These are phyloP conservation scores for Matsumyia berberina DNA, from an alignment of 2,888 invertebrate genomes.

Conservation along the genomic window DNA sequence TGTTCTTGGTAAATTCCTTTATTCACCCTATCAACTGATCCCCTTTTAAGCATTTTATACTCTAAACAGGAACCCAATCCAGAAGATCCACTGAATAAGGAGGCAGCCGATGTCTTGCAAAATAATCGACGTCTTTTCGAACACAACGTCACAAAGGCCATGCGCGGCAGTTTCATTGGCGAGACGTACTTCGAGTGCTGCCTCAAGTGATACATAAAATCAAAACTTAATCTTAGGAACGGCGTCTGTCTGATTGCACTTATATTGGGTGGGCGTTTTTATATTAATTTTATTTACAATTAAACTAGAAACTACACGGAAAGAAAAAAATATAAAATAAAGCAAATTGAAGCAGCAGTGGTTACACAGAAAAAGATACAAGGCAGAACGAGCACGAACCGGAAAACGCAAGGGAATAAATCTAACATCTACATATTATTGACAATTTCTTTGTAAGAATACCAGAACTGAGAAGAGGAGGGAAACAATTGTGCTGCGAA, in stretches of 20 bases:
- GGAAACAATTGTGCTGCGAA: conserved; percentile 55
- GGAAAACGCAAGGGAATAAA: conserved; percentile 5
- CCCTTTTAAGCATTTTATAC: conserved; percentile 55
- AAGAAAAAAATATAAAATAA: conserved; percentile 41
- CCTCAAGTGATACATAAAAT: conserved; percentile 91
- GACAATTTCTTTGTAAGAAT: conserved; percentile 47
- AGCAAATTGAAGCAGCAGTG: conserved; percentile 39
- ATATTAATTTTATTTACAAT: conserved; percentile 83
- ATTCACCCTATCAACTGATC: not conserved
- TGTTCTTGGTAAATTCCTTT: conserved; percentile 90
- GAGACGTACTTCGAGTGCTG: conserved; percentile 97
- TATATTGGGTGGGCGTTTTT: conserved; percentile 82
- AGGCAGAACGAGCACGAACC: not conserved
- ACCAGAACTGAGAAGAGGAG: conserved; percentile 62
- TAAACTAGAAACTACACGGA: conserved; percentile 75
- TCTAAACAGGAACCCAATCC: conserved; percentile 97
- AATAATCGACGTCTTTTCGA: conserved; percentile 97
- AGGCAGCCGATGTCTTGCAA: conserved; percentile 98
- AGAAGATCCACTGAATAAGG: conserved; percentile 99
- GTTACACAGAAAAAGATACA: conserved; percentile 31
- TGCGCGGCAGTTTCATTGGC: conserved; percentile 98
- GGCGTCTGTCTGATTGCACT: conserved; percentile 82
- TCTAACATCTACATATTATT: conserved; percentile 39
- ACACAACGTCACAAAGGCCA: conserved; percentile 97
- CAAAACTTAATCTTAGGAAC: conserved; percentile 84